Percentiles rank a stretch among this genome's conserved stretches.
Evolutionary conservation across 2,113 vertebrate genomes (phyloP).

Genomic region (Elaphurus davidianus): DNA sequence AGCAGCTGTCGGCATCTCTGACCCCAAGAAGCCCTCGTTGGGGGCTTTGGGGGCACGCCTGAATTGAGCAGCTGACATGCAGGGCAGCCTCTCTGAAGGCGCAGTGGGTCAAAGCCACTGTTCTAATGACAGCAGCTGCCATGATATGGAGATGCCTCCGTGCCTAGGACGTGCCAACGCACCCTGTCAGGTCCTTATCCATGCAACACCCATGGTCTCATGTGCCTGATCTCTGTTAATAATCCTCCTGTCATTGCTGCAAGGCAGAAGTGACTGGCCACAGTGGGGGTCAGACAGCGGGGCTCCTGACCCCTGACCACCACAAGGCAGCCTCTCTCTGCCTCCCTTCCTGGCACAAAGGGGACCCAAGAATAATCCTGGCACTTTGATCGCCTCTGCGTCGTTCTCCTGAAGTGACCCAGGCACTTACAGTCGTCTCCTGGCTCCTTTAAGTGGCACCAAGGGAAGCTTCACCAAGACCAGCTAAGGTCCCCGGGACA

Average conservation of each 20-base stretch:
- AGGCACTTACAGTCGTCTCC: neutral
- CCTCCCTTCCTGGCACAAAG: neutral
- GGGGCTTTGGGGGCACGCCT: neutral
- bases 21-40: neutral
- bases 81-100: neutral
- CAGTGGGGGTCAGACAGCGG: neutral
- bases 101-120: neutral
- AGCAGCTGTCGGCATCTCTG: neutral
- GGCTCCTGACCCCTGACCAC: neutral
- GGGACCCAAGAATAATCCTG: neutral
- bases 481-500: neutral
- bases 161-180: neutral
- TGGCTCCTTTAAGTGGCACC: neutral
- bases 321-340: neutral
- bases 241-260: neutral
- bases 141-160: neutral
- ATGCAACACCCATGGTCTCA: rapidly evolving
- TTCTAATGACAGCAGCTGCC: neutral
- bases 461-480: neutral
- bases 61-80: neutral
- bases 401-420: neutral
- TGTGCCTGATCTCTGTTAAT: neutral
- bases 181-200: neutral
- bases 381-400: neutral
- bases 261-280: neutral